These are phyloP conservation scores for Drosophila ercepeae DNA, from an alignment of 1,140 invertebrate species.

Conservation along the genomic window DNA sequence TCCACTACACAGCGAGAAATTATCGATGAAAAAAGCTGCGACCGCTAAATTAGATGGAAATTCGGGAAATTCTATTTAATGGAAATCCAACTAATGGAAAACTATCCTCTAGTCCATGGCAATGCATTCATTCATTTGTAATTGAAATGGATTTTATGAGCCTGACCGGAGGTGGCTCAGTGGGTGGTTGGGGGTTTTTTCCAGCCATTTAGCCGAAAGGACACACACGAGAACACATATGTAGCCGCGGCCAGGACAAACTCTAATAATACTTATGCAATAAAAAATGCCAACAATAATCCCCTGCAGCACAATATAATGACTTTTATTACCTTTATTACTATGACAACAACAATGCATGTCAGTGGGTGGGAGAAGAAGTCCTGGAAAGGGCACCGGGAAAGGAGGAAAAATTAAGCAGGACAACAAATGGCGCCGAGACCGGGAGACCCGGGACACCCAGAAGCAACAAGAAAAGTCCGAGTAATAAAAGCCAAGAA, in stretches of 20 bases:
- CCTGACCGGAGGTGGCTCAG: slow-evolving; percentile 16
- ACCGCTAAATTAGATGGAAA: too few species aligned
- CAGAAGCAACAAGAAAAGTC: slow-evolving; percentile 31
- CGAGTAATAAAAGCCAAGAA: slow-evolving; percentile 65
- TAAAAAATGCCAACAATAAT: slow-evolving; percentile 69
- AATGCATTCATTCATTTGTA: slow-evolving; percentile 61
- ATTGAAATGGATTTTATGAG: slow-evolving; percentile 64
- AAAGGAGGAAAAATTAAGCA: slow-evolving; percentile 19
- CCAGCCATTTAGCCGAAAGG: slow-evolving; percentile 31
- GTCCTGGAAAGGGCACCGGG: slow-evolving; percentile 1
- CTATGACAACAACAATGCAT: slow-evolving; percentile 60
- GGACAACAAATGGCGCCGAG: slow-evolving; percentile 16
- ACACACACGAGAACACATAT: slow-evolving; percentile 17
- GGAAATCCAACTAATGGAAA: too few species aligned
- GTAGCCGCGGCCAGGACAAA: slow-evolving; percentile 1
- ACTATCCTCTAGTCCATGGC: not conserved
- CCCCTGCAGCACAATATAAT: slow-evolving; percentile 75
- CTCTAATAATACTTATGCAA: slow-evolving; percentile 66
- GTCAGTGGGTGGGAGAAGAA: slow-evolving; percentile 13
- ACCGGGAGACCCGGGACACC: slow-evolving; percentile 6
- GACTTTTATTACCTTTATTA: slow-evolving; percentile 81
- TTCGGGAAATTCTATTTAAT: too few species aligned
- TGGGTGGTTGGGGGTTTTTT: slow-evolving; percentile 5
- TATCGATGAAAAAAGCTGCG: too few species aligned
- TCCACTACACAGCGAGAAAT: slow-evolving; percentile 1